Base-by-base conservation (phyloP, 2,113 vertebrate genomes). In the Rhegmatorhina hoffmannsi region DNA sequence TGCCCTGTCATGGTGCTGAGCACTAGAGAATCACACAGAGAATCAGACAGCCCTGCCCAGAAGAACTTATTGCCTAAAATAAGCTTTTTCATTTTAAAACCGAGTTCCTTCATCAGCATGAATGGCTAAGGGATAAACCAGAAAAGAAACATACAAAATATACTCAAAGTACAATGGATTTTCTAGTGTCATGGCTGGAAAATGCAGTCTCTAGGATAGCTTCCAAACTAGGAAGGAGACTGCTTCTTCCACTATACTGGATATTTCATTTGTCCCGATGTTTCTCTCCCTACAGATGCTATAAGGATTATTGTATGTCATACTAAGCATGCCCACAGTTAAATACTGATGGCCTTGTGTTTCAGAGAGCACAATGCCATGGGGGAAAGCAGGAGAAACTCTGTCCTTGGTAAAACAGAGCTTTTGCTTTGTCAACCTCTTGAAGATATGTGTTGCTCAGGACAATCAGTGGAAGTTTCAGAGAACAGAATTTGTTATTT, bases 281-380 rank as follows among this genome's bases (percentile, higher is more conserved):
- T 17, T 92, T 19, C 29, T 82, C 5, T 84, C 20, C 13, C 13
- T 49, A 40, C 3, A 44, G 46, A 11, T 36, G 60, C 3, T 84
- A 1, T 16, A 59, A 43, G 11, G 8, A 31, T 47, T 80, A 28
- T 16, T 28, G 10, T 34, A 34, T 44, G 33, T 11, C 34, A 46
- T 10, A 17, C 33, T 33, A 70, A 81, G 10, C 21, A 11, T 11
- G 7, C 8, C 31, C 17, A 11, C 14, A 10, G 16, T 67, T 75
- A 43, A 14, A 10, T n/a, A 24, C 19, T 9, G 80, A n/a, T n/a
- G 16, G 31, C 13, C 13, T 52, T 59, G 31, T 0, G 0, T 25
- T 91, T 69, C 40, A 44, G 55, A 31, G 20, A 78, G 20, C 26
- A 13, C 55, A 31, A 36, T 59, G 56, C 19, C 52, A n/a, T 12